Percentiles rank a stretch among this genome's conserved stretches.
These are phyloP conservation scores for Rallus crepitans DNA, from an alignment of 2,797 vertebrate species.

Conservation along the genomic window DNA sequence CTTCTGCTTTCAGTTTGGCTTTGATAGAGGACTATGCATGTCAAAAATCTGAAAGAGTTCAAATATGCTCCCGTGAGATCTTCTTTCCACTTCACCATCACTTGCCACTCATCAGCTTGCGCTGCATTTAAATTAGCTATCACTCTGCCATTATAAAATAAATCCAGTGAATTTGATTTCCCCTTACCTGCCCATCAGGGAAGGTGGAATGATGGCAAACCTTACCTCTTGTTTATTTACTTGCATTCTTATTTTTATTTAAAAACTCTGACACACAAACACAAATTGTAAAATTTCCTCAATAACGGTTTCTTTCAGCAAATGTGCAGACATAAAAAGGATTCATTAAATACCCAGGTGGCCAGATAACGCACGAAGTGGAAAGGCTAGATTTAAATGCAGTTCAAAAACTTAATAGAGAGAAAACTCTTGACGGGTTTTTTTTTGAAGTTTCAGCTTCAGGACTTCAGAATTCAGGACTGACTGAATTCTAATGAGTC, in stretches of 20 bases:
- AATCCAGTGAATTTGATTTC: constrained; percentile 33
- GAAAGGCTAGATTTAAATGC: background rate
- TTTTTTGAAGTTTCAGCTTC: background rate
- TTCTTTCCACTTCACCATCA: background rate
- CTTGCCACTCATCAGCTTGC: background rate
- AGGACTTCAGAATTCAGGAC: background rate
- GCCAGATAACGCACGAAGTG: background rate
- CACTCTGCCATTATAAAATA: constrained; percentile 30
- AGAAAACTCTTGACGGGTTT: background rate
- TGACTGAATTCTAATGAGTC: background rate
- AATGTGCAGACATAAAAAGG: background rate
- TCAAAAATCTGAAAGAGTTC: constrained; percentile 9
- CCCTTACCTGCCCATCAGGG: background rate
- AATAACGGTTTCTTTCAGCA: background rate
- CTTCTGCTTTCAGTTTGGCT: background rate
- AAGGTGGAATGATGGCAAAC: background rate
- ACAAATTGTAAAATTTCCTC: background rate
- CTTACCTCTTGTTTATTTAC: background rate
- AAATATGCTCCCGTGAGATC: background rate
- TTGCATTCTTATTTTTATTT: constrained; percentile 10
- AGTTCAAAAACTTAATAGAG: background rate
- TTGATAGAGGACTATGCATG: background rate
- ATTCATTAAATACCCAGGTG: background rate
- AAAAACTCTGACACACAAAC: background rate
- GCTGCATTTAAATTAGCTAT: constrained; percentile 34